These are phyloP conservation scores for Bombus terrestris DNA, from an alignment of 1,140 invertebrate genomes.

Conservation along the genomic window DNA sequence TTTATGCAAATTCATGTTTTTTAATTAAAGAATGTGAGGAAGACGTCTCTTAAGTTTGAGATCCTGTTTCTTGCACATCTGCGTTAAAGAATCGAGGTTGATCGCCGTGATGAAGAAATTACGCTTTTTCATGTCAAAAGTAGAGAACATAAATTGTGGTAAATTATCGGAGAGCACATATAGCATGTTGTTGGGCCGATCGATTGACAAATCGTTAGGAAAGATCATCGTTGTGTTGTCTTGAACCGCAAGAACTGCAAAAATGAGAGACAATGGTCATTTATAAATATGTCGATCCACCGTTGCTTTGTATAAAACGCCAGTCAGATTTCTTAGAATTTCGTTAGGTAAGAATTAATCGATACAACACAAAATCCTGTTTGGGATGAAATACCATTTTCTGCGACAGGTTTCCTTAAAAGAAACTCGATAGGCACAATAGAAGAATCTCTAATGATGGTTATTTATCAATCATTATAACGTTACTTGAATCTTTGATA, in stretches of 20 bases:
- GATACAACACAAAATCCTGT: neutral
- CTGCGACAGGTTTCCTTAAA: neutral
- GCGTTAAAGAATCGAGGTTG: conserved; percentile 54
- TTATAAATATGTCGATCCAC: neutral
- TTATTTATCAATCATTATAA: too few relatives aligned
- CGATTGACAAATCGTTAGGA: conserved; percentile 78
- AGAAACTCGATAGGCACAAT: neutral
- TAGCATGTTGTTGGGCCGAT: conserved; percentile 78
- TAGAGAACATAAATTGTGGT: conserved; percentile 85
- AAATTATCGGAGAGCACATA: conserved; percentile 88
- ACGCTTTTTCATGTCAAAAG: conserved; percentile 83
- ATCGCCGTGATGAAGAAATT: conserved; percentile 81
- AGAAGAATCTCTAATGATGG: neutral
- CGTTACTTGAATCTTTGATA: too few relatives aligned
- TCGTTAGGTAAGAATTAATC: conserved; percentile 5
- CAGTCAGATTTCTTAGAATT: conserved; percentile 7
- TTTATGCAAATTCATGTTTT: neutral
- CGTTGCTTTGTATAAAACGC: neutral
- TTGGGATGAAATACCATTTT: too few relatives aligned
- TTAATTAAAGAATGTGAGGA: neutral
- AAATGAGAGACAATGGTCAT: conserved; percentile 12
- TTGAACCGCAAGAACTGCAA: conserved; percentile 73
- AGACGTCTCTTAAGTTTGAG: neutral
- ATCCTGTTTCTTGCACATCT: conserved; percentile 35
- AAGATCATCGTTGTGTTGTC: conserved; percentile 78